A percentile compares a stretch with the other conserved stretches of the same genome.
These are phyloP conservation scores for Aphelinus certus DNA, from an alignment of 1,140 invertebrate species.

Conservation along the genomic window DNA sequence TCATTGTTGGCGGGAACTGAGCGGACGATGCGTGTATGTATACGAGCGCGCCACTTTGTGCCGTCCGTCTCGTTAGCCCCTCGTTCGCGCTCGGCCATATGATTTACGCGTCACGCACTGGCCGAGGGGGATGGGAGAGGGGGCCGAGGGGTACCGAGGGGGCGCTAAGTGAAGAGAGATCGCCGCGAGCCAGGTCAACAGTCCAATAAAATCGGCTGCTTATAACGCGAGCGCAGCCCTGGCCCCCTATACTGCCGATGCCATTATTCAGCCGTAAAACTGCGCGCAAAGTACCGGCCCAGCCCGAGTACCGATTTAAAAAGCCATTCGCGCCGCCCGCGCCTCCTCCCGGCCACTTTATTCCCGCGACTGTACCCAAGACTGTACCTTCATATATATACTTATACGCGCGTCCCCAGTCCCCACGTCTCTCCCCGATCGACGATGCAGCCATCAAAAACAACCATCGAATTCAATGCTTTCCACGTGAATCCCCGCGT, in stretches of 20 bases:
- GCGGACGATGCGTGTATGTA: not conserved
- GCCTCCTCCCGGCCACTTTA: not conserved
- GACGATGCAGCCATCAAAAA: no score
- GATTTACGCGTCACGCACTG: constrained; percentile 1
- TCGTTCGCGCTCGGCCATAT: not conserved
- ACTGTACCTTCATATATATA: no score
- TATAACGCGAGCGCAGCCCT: no score
- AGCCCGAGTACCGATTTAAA: constrained; percentile 32
- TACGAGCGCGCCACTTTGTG: no score
- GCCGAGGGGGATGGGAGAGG: not conserved
- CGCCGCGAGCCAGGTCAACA: constrained; percentile 3
- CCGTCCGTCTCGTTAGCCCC: constrained; percentile 14
- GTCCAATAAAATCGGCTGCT: constrained; percentile 7
- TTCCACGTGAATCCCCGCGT: no score
- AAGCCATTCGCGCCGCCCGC: constrained; percentile 12
- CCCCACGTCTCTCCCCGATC: no score
- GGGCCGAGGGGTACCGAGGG: not conserved
- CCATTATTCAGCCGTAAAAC: constrained; percentile 46
- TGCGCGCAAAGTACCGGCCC: constrained; percentile 22
- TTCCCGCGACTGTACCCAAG: not conserved
- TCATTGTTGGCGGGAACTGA: not conserved
- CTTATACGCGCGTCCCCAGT: no score
- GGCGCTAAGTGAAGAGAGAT: not conserved
- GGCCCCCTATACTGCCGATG: constrained; percentile 41
- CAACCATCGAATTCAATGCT: no score